Conservation (phyloP, 2,113 vertebrate species). For the Telmatochromis sp. region DNA sequence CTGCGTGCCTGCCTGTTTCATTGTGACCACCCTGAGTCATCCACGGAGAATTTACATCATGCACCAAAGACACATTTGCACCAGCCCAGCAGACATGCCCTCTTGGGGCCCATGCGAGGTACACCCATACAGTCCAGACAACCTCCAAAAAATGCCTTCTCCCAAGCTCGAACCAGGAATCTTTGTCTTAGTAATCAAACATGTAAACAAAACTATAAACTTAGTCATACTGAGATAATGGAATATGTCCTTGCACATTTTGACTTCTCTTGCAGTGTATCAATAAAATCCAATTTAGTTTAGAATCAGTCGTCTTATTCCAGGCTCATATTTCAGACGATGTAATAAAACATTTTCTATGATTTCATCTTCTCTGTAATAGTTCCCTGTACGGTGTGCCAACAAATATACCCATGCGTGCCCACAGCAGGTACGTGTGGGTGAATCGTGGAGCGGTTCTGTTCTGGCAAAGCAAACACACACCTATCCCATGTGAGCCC, state of each 20-base stretch:
- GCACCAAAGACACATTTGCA: not conserved
- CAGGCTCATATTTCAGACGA: not conserved
- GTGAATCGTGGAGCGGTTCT: not conserved
- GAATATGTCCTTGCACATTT: not conserved
- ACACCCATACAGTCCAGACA: not conserved
- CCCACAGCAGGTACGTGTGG: not conserved
- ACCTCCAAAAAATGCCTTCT: not conserved
- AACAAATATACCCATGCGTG: not conserved
- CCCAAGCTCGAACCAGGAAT: not conserved
- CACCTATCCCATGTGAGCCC: not conserved
- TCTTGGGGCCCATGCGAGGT: not conserved
- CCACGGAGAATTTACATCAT: not conserved
- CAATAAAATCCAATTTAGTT: not conserved
- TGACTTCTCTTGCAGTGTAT: not conserved
- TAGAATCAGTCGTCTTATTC: not conserved
- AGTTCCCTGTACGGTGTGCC: not conserved
- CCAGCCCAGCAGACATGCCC: not conserved
- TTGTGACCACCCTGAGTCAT: not conserved
- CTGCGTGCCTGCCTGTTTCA: not conserved
- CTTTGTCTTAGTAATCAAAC: not conserved
- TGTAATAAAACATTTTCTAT: not conserved
- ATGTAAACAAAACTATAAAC: not conserved
- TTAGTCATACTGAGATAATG: not conserved
- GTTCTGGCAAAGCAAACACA: not conserved
- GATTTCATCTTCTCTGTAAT: not conserved